phyloP scores from a whole-genome alignment of 2,888 invertebrate genomes.

The Stenolophus ochropezus region DNA sequence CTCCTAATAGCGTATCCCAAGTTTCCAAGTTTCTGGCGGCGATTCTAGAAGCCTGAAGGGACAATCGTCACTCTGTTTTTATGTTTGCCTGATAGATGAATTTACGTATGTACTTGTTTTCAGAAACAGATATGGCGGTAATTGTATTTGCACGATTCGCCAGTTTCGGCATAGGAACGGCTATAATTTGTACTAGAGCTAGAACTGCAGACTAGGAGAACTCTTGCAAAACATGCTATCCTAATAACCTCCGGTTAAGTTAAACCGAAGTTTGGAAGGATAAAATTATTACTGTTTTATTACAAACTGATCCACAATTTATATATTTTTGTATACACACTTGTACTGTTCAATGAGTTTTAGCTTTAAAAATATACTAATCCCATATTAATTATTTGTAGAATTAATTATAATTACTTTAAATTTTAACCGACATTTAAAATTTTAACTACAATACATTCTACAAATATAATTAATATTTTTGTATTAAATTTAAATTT shows the following conservation, averaged over 20 bases:
- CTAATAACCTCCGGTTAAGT: neutral
- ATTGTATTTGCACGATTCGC: slow-evolving; percentile 51
- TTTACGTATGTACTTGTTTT: slow-evolving; percentile 57
- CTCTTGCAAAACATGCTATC: neutral
- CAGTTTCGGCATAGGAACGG: slow-evolving; percentile 4
- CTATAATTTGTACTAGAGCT: neutral
- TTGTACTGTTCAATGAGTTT: too few species aligned
- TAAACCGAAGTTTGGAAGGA: slow-evolving; percentile 2
- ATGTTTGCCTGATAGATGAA: slow-evolving; percentile 32
- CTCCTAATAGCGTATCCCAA: slow-evolving; percentile 4
- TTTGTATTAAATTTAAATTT: too few species aligned
- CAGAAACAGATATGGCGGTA: slow-evolving; percentile 50
- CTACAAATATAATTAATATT: too few species aligned
- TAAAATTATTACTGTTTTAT: too few species aligned
- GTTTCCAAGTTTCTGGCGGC: slow-evolving; percentile 41
- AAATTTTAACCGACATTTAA: neutral
- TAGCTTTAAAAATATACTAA: neutral
- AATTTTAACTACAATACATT: too few species aligned
- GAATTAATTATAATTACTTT: neutral
- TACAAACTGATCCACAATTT: too few species aligned
- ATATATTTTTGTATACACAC: too few species aligned
- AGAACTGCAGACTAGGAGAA: neutral
- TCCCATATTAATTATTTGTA: neutral
- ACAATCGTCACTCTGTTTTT: neutral
- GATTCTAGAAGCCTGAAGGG: slow-evolving; percentile 14